Conservation (phyloP, 2,888 invertebrate genomes). For the Melinaea menophilus region DNA sequence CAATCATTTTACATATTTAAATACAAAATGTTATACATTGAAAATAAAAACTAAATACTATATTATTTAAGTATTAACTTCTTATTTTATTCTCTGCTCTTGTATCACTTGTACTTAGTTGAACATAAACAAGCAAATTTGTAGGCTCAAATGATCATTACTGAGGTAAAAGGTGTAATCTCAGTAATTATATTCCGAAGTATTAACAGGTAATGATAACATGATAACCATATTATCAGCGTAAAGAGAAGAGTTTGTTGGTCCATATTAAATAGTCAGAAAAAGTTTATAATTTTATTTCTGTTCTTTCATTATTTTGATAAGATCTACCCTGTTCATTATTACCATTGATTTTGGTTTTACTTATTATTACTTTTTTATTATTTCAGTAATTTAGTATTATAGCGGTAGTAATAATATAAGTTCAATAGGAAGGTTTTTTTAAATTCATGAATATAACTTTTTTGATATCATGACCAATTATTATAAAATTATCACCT, state of each 20-base stretch:
- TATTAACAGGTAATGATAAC: slow-evolving; percentile 23
- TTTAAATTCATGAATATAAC: too few relatives aligned
- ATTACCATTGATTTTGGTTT: too few relatives aligned
- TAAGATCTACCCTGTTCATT: neutral
- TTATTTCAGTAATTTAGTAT: too few relatives aligned
- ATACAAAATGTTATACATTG: too few relatives aligned
- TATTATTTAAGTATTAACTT: neutral
- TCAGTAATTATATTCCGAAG: slow-evolving; percentile 27
- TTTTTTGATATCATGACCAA: too few relatives aligned
- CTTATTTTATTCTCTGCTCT: slow-evolving; percentile 2
- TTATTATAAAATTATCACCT: too few relatives aligned
- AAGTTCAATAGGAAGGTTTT: too few relatives aligned
- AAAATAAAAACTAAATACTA: too few relatives aligned
- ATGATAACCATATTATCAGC: slow-evolving; percentile 25
- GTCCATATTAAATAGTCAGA: neutral
- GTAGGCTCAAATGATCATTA: slow-evolving; percentile 28
- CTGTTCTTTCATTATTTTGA: neutral
- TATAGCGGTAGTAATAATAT: too few relatives aligned
- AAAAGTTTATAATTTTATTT: neutral
- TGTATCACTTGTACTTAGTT: slow-evolving; percentile 11
- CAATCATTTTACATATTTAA: too few relatives aligned
- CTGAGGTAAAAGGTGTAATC: slow-evolving; percentile 26
- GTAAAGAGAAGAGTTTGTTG: slow-evolving; percentile 10
- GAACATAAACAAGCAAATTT: slow-evolving; percentile 28
- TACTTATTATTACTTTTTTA: too few relatives aligned